Evolutionary conservation across 2,113 vertebrate genomes (phyloP), one percentile per base, ranked within the genome.

Genomic region (Saguinus midas): DNA sequence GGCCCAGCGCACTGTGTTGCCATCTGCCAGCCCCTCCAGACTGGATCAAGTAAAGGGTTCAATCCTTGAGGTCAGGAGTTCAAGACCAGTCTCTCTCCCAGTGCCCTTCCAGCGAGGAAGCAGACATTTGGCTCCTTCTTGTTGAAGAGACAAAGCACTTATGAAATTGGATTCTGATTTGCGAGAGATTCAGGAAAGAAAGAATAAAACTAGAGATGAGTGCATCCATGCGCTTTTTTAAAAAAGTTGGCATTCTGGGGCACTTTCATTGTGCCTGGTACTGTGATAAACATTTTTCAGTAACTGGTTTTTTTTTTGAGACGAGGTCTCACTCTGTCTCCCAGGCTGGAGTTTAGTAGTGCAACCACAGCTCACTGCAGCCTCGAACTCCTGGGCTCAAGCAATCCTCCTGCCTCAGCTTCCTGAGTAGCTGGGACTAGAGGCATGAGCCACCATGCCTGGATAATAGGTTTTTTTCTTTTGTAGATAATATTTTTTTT

Each of bases 1-100:
- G 0, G 82, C 89, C 79, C 61, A 45, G 29, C 14, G 0, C 2
- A 0, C 45, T 0, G 20, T 3, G 52, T 48, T 25, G 0, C 72
- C 45, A 40, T 68, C 43, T 58, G 48, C n/a, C 40, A 1, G 1
- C 50, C 61, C 52, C 23, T 9, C 17, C 43, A 3, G 52, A 29
- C 27, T 35, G 2, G 61, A 21, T 20, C 11, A 6, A 32, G 17
- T 0, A 21, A 8, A 14, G n/a, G n/a, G n/a, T n/a, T n/a, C n/a
- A n/a, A n/a, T n/a, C n/a, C n/a, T n/a, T n/a, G n/a, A n/a, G n/a
- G n/a, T n/a, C n/a, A n/a, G n/a, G n/a, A n/a, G n/a, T n/a, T n/a
- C n/a, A n/a, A n/a, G n/a, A n/a, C n/a, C n/a, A n/a, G 2, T n/a
- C 45, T 80, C 48, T 43, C 37, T 8, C 3, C 17, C n/a, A 9